Evolutionary conservation across 2,113 vertebrate genomes (phyloP).

Genomic region (Thalassarche chlororhynchos): DNA sequence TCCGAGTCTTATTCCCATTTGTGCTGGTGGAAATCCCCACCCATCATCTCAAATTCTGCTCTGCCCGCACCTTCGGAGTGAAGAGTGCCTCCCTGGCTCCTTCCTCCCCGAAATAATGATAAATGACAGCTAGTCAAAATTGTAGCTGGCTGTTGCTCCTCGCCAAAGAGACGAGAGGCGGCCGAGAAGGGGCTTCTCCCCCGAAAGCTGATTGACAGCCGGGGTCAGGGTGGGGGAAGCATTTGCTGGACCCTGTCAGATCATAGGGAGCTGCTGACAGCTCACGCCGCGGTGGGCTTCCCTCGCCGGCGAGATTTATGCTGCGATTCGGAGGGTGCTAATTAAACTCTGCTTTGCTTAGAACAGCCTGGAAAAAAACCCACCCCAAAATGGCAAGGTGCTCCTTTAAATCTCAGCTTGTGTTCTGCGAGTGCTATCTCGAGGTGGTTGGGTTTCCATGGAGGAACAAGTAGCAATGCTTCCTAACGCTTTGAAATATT

Average conservation of each 20-base stretch:
- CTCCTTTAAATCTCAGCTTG: not conserved
- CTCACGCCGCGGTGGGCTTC: conserved; percentile 57
- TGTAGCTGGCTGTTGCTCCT: conserved; percentile 26
- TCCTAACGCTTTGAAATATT: rapidly evolving
- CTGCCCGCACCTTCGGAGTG: not conserved
- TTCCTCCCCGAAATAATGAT: conserved; percentile 44
- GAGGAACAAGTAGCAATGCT: rapidly evolving
- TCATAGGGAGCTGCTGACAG: conserved; percentile 85
- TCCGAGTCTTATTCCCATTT: not conserved
- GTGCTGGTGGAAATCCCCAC: conserved; percentile 29
- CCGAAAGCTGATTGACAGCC: conserved; percentile 74
- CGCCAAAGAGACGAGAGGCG: not conserved
- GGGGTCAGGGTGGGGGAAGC: conserved; percentile 77
- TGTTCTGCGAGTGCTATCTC: not conserved
- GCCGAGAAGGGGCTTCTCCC: conserved; percentile 24
- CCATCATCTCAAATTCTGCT: conserved; percentile 50
- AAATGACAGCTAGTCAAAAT: conserved; percentile 49
- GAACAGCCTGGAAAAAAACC: not conserved
- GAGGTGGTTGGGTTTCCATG: not conserved
- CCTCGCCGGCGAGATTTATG: conserved; percentile 24
- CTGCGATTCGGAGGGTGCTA: not conserved
- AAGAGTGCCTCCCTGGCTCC: conserved; percentile 18
- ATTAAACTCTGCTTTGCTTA: not conserved
- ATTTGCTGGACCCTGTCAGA: conserved; percentile 73
- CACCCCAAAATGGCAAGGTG: not conserved